Evolutionary conservation across 2,113 vertebrate genomes (phyloP), one percentile per base, ranked within the genome.

Genomic region (Ageneiosus marmoratus): DNA sequence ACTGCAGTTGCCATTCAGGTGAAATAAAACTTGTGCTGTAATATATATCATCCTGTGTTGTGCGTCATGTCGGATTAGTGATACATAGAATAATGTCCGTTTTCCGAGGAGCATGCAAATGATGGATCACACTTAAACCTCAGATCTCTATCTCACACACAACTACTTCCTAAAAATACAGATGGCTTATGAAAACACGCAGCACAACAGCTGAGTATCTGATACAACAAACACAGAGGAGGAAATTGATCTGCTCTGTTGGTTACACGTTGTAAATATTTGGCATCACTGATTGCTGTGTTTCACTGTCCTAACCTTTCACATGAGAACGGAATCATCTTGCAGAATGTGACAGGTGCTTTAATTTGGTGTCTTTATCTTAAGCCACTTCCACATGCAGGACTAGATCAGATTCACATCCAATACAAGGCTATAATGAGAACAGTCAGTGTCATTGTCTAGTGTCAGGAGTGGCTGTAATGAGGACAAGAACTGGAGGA

Each of bases 41-140:
- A 87, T 90, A 92, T 90, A 92, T 82, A 87, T 93, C 90, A 89
- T 86, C 89, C 76, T 60, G 65, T 48, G 32, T 5, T 20, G 53
- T 24, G 44, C 60, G 83, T 87, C 89, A 74, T 78, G 16, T 41
- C 83, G 88, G 91, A 90, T 91, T 92, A 93, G 87, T 87, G 34
- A 76, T 13, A 46, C 34, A 83, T 60, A 65, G 73, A 88, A 87
- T 84, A 88, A 89, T 88, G 86, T 89, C 79, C 85, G 77, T 87
- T 88, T 80, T 41, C 76, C 84, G 55, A 88, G 84, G 34, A 75
- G 88, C 87, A 89, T 87, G 85, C 85, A 84, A 89, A 88, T 51
- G 18, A 55, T 58, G 85, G 81, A 87, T 89, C 86, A 85, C 58
- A 82, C 72, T 48, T 77, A 82, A 73, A 74, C 81, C 85, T 44